These are phyloP conservation scores for Hemiscyllium ocellatum DNA, from an alignment of 2,113 vertebrate species.

Conservation along the genomic window DNA sequence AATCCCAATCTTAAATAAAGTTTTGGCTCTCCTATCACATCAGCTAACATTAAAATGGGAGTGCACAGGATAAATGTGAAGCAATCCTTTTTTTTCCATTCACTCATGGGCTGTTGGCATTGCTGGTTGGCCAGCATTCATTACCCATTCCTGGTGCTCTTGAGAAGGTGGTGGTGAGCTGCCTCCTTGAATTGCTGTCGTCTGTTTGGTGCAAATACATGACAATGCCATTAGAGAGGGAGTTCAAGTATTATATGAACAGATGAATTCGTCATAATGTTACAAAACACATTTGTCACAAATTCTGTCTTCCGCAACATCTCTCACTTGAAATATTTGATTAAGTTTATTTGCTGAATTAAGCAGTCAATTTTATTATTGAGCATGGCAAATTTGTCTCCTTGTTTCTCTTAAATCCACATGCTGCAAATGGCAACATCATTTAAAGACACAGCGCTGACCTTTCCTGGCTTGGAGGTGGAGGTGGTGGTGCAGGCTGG, in stretches of 20 bases:
- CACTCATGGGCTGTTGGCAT: too few relatives aligned
- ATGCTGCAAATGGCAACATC: not conserved
- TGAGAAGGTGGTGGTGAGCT: too few relatives aligned
- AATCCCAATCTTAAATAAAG: not conserved
- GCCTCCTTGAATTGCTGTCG: too few relatives aligned
- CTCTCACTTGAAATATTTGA: not conserved
- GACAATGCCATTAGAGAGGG: too few relatives aligned
- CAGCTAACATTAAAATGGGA: not conserved
- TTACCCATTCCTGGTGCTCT: too few relatives aligned
- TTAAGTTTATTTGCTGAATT: not conserved
- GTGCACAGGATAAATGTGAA: not conserved
- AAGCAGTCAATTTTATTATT: not conserved
- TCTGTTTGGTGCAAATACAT: too few relatives aligned
- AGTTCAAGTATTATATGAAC: too few relatives aligned
- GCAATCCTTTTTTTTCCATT: not conserved
- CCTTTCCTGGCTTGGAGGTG: too few relatives aligned
- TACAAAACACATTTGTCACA: not conserved
- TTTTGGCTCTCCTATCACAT: not conserved
- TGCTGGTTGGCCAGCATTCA: too few relatives aligned
- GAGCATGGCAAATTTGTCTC: not conserved
- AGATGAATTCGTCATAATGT: too few relatives aligned
- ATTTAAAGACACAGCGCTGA: not conserved
- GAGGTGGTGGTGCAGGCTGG: too few relatives aligned
- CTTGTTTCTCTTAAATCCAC: not conserved
- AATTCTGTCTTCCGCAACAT: not conserved